A percentile compares a stretch with the other conserved stretches of the same genome.
Evolutionary conservation across 2,113 vertebrate species (phyloP).

Genomic region (Willisornis vidua): DNA sequence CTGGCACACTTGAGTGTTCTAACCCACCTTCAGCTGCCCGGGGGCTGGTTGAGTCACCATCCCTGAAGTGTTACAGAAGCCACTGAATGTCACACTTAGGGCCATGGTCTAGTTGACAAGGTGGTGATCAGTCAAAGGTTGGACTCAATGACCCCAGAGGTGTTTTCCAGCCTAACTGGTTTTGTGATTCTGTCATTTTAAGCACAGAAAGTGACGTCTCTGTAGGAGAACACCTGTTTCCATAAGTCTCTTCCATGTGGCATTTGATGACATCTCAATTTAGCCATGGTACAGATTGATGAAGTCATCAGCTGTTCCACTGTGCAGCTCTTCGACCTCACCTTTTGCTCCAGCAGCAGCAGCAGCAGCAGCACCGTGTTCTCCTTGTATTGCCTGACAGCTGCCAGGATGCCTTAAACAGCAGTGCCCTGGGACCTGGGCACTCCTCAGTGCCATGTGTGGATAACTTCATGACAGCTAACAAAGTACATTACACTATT

Average conservation of each 20-base stretch:
- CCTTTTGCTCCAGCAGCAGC: not conserved
- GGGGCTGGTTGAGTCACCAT: not conserved
- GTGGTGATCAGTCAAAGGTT: not conserved
- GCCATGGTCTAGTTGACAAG: not conserved
- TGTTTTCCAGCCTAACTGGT: not conserved
- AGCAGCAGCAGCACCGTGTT: not conserved
- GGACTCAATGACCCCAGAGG: not conserved
- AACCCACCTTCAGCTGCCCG: accelerated
- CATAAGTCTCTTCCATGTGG: accelerated
- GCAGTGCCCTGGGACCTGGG: accelerated
- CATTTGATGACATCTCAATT: not conserved
- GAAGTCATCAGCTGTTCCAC: not conserved
- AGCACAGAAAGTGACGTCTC: accelerated
- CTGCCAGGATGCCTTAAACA: not conserved
- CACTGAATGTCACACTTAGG: not conserved
- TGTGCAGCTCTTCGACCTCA: not conserved
- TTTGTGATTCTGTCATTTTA: not conserved
- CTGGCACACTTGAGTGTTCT: not conserved
- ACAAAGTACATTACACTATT: not conserved
- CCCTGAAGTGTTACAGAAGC: not conserved
- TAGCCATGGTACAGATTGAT: accelerated
- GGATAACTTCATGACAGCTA: not conserved
- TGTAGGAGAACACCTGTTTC: not conserved
- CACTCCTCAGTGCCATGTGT: accelerated
- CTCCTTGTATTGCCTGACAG: not conserved